Base-by-base conservation (phyloP, 2,113 vertebrate species). In the Seriola rivoliana region DNA sequence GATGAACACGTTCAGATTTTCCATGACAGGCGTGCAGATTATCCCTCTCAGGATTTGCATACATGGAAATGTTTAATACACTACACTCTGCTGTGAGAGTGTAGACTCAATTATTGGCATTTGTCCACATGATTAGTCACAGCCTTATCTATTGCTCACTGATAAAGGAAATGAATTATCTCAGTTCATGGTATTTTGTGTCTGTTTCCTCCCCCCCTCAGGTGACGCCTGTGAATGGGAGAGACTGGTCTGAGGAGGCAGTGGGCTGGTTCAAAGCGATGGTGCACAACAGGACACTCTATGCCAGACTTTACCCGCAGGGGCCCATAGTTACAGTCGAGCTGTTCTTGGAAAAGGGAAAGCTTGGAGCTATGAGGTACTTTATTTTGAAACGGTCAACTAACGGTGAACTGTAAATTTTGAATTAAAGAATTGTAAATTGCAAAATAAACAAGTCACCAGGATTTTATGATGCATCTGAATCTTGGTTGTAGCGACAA, bases 291-390 rank as follows among this genome's bases (percentile, higher is more conserved):
- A 92, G 93, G 81, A 94, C 48, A 2, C 82, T 95, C 34, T 95
- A 92, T 75, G 94, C 93, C 74, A 88, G 95, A 78, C 63, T 95
- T 52, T 94, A 91, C 85, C 90, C 89, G 19, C 82, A 91, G 71
- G 88, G 59, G 17, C 23, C 42, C 16, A 68, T 58, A 14, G 82
- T 95, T 62, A 59, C 85, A 25, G 94, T 90, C 0, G 95, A 95
- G 78, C 92, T 96, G 16, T 96, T 95, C 84, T 79, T 94, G 89
- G 94, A 96, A 79, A 96, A 89, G 57, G 95, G 95, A 52, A 95
- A 93, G 71, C 85, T 95, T 0, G 91, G 94, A 52, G 91, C 92
- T 2, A 95, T 95, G 94, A 95, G 95, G 95, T 95, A 83, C 48
- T 72, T n/a, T 0, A 55, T 21, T 34, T 32, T 69, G 9, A 78